Conservation (phyloP, 2,797 vertebrate genomes). For the Orestias chungarensis region DNA sequence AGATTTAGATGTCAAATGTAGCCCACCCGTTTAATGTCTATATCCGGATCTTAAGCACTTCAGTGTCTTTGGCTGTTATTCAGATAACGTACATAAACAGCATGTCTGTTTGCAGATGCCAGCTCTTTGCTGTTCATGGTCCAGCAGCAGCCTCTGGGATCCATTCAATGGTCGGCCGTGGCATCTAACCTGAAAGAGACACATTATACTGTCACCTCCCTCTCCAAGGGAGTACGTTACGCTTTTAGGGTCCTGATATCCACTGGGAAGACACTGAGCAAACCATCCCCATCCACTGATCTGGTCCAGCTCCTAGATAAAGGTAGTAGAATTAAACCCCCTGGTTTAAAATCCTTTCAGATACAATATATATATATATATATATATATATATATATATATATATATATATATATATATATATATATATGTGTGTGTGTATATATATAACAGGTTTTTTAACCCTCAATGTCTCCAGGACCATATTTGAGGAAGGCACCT, state of each 20-base stretch:
- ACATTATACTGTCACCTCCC: conserved; percentile 76
- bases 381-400: too few species aligned
- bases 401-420: too few species aligned
- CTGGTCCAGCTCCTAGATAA: conserved; percentile 86
- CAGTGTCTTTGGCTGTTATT: not conserved
- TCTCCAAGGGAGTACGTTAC: conserved; percentile 90
- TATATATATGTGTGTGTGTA: too few species aligned
- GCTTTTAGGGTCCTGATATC: conserved; percentile 89
- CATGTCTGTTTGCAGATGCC: conserved; percentile 74
- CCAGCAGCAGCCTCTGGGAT: conserved; percentile 92
- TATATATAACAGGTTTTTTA: not conserved
- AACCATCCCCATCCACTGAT: conserved; percentile 86
- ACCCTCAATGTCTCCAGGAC: conserved; percentile 74
- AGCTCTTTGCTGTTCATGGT: conserved; percentile 85
- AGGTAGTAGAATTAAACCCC: conserved; percentile 67
- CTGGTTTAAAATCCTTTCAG: not conserved
- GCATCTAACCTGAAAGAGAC: conserved; percentile 83
- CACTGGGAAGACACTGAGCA: conserved; percentile 88
- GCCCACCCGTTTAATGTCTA: not conserved
- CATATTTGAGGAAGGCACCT: conserved; percentile 86
- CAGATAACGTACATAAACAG: not conserved
- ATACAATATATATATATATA: too few species aligned
- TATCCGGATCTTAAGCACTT: conserved; percentile 3
- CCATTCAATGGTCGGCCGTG: conserved; percentile 88
- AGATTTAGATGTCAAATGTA: not conserved